Percentiles rank a stretch among this genome's conserved stretches.
These are phyloP conservation scores for Brachyptera risi DNA, from an alignment of 2,888 invertebrate genomes.

Conservation along the genomic window DNA sequence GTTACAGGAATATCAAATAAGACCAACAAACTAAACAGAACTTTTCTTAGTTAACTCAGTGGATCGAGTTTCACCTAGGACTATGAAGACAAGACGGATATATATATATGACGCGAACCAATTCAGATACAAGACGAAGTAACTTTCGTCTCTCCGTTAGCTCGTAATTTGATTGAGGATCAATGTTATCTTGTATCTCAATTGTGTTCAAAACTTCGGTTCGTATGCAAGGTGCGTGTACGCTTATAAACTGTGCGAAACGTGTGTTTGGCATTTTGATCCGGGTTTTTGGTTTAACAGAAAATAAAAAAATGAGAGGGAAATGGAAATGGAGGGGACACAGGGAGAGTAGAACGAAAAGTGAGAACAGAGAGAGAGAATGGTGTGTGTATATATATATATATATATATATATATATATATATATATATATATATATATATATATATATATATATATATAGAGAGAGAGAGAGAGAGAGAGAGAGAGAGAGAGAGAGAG, in stretches of 20 bases:
- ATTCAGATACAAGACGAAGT: no score
- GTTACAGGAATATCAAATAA: no score
- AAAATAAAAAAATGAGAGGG: background rate
- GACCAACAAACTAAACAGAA: no score
- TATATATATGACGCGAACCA: no score
- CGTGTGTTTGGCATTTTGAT: constrained; percentile 17
- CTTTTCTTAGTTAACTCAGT: no score
- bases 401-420: background rate
- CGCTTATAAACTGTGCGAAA: no score
- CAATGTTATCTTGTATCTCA: constrained; percentile 6
- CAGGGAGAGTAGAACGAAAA: constrained; percentile 6
- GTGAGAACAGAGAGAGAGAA: background rate
- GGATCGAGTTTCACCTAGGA: no score
- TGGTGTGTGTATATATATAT: background rate
- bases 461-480: constrained; percentile 9
- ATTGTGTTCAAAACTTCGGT: no score
- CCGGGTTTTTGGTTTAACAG: background rate
- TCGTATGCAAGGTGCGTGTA: no score
- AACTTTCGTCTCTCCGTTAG: no score
- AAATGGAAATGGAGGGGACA: background rate
- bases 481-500: constrained; percentile 5
- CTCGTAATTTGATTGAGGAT: no score
- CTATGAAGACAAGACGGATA: no score
- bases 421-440: background rate
- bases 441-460: background rate